phyloP scores from a whole-genome alignment of 2,888 invertebrate species.

The Perizoma flavofasciatum region DNA sequence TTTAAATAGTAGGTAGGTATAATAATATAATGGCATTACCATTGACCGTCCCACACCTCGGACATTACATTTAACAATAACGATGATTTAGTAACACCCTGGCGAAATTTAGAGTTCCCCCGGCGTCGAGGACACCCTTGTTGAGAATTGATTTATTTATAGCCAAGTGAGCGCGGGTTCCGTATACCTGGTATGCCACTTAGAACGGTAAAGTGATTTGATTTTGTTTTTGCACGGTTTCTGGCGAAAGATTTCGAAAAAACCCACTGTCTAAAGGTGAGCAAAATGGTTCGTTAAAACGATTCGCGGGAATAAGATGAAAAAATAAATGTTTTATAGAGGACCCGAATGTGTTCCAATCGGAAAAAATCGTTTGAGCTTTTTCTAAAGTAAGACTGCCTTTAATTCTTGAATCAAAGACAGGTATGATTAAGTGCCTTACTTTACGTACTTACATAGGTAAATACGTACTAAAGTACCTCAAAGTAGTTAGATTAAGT shows the following conservation, averaged over 20 bases:
- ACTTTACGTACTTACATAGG: too few species aligned
- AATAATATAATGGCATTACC: conserved; percentile 28
- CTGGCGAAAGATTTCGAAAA: conserved; percentile 9
- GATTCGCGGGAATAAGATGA: conserved; percentile 9
- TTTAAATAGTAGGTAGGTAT: conserved; percentile 15
- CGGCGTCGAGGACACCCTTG: conserved; percentile 70
- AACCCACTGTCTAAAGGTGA: conserved; percentile 8
- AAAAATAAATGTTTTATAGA: conserved; percentile 11
- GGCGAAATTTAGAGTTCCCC: conserved; percentile 71
- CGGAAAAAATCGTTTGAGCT: too few species aligned
- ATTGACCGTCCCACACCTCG: conserved; percentile 32
- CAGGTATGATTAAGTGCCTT: too few species aligned
- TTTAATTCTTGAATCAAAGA: too few species aligned
- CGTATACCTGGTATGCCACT: conserved; percentile 62
- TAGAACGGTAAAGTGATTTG: conserved; percentile 55
- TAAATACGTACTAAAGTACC: too few species aligned
- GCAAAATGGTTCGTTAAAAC: conserved; percentile 12
- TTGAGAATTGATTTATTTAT: conserved; percentile 75
- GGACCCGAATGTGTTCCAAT: background rate
- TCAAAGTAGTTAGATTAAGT: too few species aligned
- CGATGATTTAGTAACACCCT: conserved; percentile 73
- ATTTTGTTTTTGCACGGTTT: conserved; percentile 33
- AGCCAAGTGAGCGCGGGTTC: conserved; percentile 53
- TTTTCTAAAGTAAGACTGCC: too few species aligned
- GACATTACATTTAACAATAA: conserved; percentile 66